phyloP scores from a whole-genome alignment of 2,888 invertebrate genomes.

The Galerucella pusilla region DNA sequence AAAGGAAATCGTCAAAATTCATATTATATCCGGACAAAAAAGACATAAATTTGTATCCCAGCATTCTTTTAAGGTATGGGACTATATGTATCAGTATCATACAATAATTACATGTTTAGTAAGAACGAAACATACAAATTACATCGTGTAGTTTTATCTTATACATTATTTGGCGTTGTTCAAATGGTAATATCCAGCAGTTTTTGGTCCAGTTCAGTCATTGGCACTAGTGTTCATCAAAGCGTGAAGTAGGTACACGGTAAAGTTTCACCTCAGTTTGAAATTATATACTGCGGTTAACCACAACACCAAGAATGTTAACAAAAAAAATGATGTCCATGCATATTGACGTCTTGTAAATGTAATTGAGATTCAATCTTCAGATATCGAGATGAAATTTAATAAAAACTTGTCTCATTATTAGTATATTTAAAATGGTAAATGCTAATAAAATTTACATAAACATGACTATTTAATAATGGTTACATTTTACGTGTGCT shows the following conservation, averaged over 20 bases:
- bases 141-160: not conserved
- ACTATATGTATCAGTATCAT: too few species aligned
- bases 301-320: slow-evolving; percentile 55
- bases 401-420: not conserved
- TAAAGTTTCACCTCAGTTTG: slow-evolving; percentile 52
- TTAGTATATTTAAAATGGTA: not conserved
- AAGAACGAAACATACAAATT: too few species aligned
- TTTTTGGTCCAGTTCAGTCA: slow-evolving; percentile 39
- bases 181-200: slow-evolving; percentile 11
- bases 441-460: too few species aligned
- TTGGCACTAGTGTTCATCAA: slow-evolving; percentile 55
- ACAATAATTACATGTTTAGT: too few species aligned
- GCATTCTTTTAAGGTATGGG: too few species aligned
- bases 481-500: too few species aligned
- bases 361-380: slow-evolving; percentile 17
- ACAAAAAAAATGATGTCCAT: slow-evolving; percentile 42
- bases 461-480: too few species aligned
- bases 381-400: not conserved
- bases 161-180: slow-evolving; percentile 20
- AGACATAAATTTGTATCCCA: not conserved
- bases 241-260: slow-evolving; percentile 57
- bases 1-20: slow-evolving; percentile 3
- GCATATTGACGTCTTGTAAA: slow-evolving; percentile 30
- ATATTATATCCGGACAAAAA: slow-evolving; percentile 1
- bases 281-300: slow-evolving; percentile 54